A percentile compares a stretch with the other conserved stretches of the same genome.
Conservation (phyloP, 2,113 vertebrate species). For the Plestiodon gilberti region DNA sequence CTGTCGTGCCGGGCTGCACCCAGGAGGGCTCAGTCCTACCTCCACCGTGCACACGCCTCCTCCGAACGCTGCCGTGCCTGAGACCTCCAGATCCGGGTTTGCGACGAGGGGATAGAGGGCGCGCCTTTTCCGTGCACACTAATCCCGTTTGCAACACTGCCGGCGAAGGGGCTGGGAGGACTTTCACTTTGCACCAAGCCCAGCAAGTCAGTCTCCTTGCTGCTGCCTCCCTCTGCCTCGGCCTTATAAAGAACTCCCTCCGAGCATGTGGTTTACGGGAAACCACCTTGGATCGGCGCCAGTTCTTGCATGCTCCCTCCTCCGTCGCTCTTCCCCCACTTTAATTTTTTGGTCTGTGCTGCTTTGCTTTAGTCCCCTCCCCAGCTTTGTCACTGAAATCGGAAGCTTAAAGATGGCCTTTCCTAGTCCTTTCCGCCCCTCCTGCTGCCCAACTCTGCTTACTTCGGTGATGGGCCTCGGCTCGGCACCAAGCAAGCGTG, state of each 20-base stretch:
- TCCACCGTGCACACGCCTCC: neutral
- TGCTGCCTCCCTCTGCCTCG: slow-evolving; percentile 45
- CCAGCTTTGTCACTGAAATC: neutral
- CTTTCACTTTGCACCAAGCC: slow-evolving; percentile 16
- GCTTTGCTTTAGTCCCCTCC: too few species aligned
- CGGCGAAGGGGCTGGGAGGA: slow-evolving; percentile 31
- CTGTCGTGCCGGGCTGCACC: too few species aligned
- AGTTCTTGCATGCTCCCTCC: slow-evolving; percentile 18
- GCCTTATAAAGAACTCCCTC: slow-evolving; percentile 64
- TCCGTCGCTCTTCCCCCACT: too few species aligned
- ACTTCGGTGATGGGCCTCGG: neutral
- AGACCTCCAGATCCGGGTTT: neutral
- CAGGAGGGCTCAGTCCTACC: slow-evolving; percentile 38
- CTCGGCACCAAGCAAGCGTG: neutral
- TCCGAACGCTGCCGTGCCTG: slow-evolving; percentile 25
- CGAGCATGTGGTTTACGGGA: slow-evolving; percentile 79
- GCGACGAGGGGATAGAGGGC: slow-evolving; percentile 34
- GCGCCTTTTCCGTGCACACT: slow-evolving; percentile 31
- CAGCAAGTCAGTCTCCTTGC: neutral
- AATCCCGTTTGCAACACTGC: slow-evolving; percentile 26
- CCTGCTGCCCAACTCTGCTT: neutral
- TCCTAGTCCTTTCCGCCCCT: neutral
- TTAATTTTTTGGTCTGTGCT: too few species aligned
- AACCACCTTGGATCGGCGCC: slow-evolving; percentile 72
- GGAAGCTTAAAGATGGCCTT: too few species aligned